Percentiles rank a stretch among this genome's conserved stretches.
Evolutionary conservation across 1,140 invertebrate genomes (phyloP).

Genomic region (Pachyrhynchus sulphureomaculatus): DNA sequence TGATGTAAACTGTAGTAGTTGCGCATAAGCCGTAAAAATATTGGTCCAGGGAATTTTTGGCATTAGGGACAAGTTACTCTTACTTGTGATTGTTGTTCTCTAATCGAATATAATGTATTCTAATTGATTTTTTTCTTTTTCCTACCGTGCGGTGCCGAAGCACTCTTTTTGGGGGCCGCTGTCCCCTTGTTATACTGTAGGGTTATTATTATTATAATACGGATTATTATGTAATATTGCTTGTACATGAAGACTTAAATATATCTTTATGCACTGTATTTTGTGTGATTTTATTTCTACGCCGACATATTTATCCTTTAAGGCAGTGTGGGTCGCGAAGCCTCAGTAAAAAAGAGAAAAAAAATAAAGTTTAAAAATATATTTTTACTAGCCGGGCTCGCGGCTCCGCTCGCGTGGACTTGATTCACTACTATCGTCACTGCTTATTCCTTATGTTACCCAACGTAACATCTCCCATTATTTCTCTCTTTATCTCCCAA

Average conservation of each 20-base stretch:
- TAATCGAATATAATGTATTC: slow-evolving; percentile 47
- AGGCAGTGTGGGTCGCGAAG: no score
- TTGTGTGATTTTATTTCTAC: no score
- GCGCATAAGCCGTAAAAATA: slow-evolving; percentile 43
- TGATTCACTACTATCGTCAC: no score
- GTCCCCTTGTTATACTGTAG: slow-evolving; percentile 43
- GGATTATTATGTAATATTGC: slow-evolving; percentile 55
- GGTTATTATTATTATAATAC: slow-evolving; percentile 52
- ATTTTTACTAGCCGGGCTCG: no score
- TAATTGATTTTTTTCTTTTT: slow-evolving; percentile 36
- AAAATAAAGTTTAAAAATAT: no score
- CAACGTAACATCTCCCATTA: no score
- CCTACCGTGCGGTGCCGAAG: slow-evolving; percentile 40
- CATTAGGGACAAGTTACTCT: slow-evolving; percentile 45
- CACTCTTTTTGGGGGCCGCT: slow-evolving; percentile 39
- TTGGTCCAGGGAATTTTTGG: slow-evolving; percentile 45
- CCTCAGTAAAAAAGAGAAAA: no score
- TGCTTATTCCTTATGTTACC: no score
- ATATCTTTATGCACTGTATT: slow-evolving; percentile 56
- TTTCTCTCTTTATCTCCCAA: no score
- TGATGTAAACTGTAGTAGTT: slow-evolving; percentile 51
- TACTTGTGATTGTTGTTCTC: slow-evolving; percentile 49
- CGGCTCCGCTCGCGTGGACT: no score
- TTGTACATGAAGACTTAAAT: slow-evolving; percentile 57
- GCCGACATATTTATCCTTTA: no score